phyloP scores from a whole-genome alignment of 2,797 vertebrate genomes.

The Euphonia xanthogaster region DNA sequence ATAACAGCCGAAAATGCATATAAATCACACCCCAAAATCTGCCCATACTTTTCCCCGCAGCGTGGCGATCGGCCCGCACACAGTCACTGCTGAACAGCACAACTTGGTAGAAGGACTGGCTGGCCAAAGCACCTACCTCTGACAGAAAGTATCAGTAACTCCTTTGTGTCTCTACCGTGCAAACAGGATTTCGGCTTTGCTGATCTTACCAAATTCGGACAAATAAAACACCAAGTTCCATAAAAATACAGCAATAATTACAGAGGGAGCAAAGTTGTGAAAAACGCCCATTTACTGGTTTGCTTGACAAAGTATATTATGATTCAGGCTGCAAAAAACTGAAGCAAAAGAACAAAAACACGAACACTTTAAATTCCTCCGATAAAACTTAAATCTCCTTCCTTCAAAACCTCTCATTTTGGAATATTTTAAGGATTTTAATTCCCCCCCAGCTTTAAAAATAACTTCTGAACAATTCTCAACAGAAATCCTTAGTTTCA shows the following conservation, averaged over 20 bases:
- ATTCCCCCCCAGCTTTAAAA: background rate
- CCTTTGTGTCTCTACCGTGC: background rate
- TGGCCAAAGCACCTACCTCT: background rate
- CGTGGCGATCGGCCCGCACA: fast-evolving
- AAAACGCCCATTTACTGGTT: slow-evolving; percentile 38
- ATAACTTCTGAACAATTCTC: background rate
- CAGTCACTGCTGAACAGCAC: background rate
- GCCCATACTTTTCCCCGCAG: background rate
- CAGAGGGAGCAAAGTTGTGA: background rate
- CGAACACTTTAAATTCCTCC: background rate
- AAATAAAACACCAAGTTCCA: slow-evolving; percentile 21
- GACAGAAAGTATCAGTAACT: background rate
- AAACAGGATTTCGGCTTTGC: background rate
- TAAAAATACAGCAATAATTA: slow-evolving; percentile 49
- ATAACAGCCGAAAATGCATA: background rate
- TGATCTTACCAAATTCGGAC: background rate
- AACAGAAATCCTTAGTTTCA: background rate
- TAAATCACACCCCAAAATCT: background rate
- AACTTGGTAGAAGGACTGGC: background rate
- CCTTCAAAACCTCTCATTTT: background rate
- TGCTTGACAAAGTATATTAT: slow-evolving; percentile 8
- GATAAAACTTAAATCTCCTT: background rate
- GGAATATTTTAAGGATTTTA: background rate
- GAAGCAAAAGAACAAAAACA: background rate
- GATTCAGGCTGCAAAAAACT: slow-evolving; percentile 15